Evolutionary conservation across 2,113 vertebrate species (phyloP).

Genomic region (Heliornis fulica): DNA sequence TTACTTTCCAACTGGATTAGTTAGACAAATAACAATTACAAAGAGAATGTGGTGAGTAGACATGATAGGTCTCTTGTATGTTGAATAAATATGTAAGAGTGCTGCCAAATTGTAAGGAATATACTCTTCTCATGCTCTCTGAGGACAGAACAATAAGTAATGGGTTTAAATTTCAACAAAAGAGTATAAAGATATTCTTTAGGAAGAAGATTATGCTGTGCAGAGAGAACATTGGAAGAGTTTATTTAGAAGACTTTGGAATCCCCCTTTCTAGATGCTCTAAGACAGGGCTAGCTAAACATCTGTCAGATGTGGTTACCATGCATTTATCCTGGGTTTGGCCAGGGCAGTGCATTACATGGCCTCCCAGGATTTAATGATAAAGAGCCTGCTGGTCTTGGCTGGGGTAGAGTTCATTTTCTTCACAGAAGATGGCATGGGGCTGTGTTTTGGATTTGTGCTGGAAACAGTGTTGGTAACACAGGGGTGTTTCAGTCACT

Average conservation of each 20-base stretch:
- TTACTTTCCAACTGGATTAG: background rate
- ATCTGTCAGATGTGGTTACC: background rate
- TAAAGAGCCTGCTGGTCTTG: background rate
- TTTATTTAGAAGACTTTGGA: background rate
- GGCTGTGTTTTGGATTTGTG: too few species aligned
- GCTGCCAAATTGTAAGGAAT: background rate
- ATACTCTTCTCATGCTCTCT: background rate
- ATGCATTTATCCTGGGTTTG: background rate
- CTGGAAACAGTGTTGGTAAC: too few species aligned
- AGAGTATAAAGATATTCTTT: background rate
- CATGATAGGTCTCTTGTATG: background rate
- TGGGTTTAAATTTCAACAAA: background rate
- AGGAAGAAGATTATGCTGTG: background rate
- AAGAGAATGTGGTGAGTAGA: background rate
- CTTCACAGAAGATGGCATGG: too few species aligned
- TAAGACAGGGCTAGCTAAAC: background rate
- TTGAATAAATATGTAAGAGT: background rate
- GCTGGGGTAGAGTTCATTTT: too few species aligned
- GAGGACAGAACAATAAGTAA: background rate
- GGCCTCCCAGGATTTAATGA: background rate
- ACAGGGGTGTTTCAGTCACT: too few species aligned
- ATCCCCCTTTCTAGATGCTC: background rate
- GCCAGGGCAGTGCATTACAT: background rate
- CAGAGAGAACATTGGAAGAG: background rate
- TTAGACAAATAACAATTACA: background rate